phyloP scores from a whole-genome alignment of 2,888 invertebrate species.

The Agrenia bidenticulata region DNA sequence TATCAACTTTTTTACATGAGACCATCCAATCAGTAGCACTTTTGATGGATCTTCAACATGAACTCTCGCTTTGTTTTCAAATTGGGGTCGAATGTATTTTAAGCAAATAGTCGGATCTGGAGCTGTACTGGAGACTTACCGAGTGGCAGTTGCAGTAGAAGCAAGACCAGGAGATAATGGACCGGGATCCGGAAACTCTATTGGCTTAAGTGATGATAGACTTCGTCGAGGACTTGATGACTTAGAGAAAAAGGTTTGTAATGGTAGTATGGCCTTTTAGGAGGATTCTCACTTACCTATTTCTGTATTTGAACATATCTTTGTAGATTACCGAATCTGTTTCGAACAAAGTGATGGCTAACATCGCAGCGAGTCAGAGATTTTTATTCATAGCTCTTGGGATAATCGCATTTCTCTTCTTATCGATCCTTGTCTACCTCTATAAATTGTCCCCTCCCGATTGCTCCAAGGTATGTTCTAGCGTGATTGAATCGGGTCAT shows the following conservation, averaged over 20 bases:
- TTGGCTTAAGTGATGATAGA: constrained; percentile 50
- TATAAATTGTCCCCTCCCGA: not conserved
- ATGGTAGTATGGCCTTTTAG: not conserved
- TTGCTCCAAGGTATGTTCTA: constrained; percentile 13
- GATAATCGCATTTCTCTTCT: constrained; percentile 7
- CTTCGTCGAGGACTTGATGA: constrained; percentile 48
- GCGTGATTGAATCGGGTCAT: not conserved
- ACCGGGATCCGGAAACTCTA: constrained; percentile 19
- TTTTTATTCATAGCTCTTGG: constrained; percentile 15
- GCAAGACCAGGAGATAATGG: constrained; percentile 37
- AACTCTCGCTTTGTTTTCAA: too few relatives aligned
- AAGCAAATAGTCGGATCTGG: constrained; percentile 35
- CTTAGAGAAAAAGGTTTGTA: constrained; percentile 50
- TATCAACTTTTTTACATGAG: too few relatives aligned
- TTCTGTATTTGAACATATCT: not conserved
- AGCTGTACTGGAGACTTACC: constrained; percentile 36
- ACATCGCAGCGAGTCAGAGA: constrained; percentile 22
- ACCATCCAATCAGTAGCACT: too few relatives aligned
- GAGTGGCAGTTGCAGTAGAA: constrained; percentile 36
- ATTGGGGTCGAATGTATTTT: too few relatives aligned
- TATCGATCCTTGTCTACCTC: not conserved
- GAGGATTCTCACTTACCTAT: not conserved
- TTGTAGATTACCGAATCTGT: constrained; percentile 42
- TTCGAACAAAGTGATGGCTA: constrained; percentile 29
- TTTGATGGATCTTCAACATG: too few relatives aligned